phyloP scores from a whole-genome alignment of 2,888 invertebrate genomes.

The Morpho deidamia region DNA sequence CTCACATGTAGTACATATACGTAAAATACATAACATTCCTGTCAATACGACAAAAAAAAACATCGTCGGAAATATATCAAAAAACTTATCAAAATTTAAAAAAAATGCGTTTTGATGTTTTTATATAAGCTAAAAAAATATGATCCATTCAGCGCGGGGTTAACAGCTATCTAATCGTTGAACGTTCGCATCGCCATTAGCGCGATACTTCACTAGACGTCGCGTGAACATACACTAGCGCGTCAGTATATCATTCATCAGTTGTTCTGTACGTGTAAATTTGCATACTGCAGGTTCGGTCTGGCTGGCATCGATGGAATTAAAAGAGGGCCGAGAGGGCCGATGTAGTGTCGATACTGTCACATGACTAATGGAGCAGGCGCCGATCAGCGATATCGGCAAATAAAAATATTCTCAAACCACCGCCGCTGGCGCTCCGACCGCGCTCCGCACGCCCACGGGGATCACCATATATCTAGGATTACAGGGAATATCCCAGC shows the following conservation, averaged over 20 bases:
- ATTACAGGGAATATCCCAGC: neutral
- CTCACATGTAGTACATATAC: no score
- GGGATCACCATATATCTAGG: neutral
- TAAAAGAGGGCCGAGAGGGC: conserved; percentile 59
- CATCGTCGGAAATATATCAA: no score
- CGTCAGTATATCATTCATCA: conserved; percentile 68
- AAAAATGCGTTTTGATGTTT: no score
- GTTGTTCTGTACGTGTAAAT: conserved; percentile 54
- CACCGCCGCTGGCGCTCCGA: conserved; percentile 40
- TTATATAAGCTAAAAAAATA: neutral
- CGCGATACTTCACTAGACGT: conserved; percentile 19
- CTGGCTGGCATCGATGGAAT: conserved; percentile 61
- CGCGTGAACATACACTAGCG: conserved; percentile 24
- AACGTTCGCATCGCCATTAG: conserved; percentile 26
- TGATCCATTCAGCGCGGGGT: conserved; percentile 3
- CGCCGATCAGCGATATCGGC: conserved; percentile 73
- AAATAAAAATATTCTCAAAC: conserved; percentile 64
- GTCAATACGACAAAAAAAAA: no score
- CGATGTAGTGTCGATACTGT: conserved; percentile 74
- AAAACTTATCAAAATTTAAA: no score
- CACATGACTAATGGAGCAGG: conserved; percentile 77
- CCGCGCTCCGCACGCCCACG: conserved; percentile 13
- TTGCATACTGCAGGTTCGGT: conserved; percentile 57
- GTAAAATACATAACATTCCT: no score
- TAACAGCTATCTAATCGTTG: conserved; percentile 24